Conservation (phyloP, 2,888 invertebrate genomes). For the Agonopterix subpropinquella region DNA sequence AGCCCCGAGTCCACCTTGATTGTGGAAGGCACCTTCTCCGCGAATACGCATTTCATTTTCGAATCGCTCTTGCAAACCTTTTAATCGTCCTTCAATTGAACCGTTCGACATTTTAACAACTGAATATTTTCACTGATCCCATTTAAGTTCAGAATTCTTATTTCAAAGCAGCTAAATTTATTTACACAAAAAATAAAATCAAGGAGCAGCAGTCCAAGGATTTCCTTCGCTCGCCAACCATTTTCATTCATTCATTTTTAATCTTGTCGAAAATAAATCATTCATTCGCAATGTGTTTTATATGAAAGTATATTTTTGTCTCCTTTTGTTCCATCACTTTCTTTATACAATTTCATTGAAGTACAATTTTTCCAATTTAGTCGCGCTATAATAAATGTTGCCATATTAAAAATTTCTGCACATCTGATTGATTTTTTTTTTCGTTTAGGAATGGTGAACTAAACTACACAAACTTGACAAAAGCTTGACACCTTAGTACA, state of each 20-base stretch:
- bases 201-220: constrained; percentile 64
- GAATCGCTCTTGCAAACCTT: constrained; percentile 87
- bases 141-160: constrained; percentile 50
- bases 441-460: too few species aligned
- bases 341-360: too few species aligned
- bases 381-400: too few species aligned
- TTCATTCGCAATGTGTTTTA: too few species aligned
- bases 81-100: constrained; percentile 86
- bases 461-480: too few species aligned
- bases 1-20: constrained; percentile 70
- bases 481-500: too few species aligned
- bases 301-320: too few species aligned
- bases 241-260: constrained; percentile 32
- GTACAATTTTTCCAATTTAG: too few species aligned
- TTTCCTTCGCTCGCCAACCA: constrained; percentile 39
- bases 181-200: constrained; percentile 61
- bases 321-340: too few species aligned
- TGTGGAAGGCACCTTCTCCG: constrained; percentile 77
- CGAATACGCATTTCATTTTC: constrained; percentile 77
- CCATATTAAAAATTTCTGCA: too few species aligned
- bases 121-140: constrained; percentile 44
- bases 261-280: constrained; percentile 7
- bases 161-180: constrained; percentile 37
- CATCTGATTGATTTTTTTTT: too few species aligned
- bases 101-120: constrained; percentile 79